Percentiles rank a stretch among this genome's conserved stretches.
These are phyloP conservation scores for Callimorpha dominula DNA, from an alignment of 2,888 invertebrate species.

Conservation along the genomic window DNA sequence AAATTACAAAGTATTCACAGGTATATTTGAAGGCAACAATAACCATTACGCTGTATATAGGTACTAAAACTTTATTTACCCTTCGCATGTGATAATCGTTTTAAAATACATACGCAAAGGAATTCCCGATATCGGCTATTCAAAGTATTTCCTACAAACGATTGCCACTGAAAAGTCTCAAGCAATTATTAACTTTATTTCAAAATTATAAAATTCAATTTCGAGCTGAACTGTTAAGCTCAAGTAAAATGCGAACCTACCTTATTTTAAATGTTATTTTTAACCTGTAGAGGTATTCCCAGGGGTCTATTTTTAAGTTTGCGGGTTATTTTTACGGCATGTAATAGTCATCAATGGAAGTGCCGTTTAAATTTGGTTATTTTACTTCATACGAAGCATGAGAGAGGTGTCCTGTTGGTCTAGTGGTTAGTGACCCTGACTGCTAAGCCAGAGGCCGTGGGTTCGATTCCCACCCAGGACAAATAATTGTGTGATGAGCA, in stretches of 20 bases:
- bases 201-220: slow-evolving; percentile 3
- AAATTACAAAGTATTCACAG: not conserved
- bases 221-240: slow-evolving; percentile 7
- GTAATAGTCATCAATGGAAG: not conserved
- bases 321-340: slow-evolving; percentile 22
- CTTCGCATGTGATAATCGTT: not conserved
- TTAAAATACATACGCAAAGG: slow-evolving; percentile 60
- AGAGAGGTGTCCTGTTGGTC: too few species aligned
- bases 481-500: too few species aligned
- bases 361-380: not conserved
- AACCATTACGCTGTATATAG: too few species aligned
- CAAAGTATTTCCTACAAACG: slow-evolving; percentile 59
- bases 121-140: slow-evolving; percentile 63
- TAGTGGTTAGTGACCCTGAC: too few species aligned
- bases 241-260: slow-evolving; percentile 38
- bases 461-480: too few species aligned
- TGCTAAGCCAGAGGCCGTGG: too few species aligned
- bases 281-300: not conserved
- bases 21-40: not conserved
- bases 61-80: not conserved
- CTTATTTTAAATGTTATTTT: slow-evolving; percentile 29
- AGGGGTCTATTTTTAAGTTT: slow-evolving; percentile 17
- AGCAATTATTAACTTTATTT: slow-evolving; percentile 31
- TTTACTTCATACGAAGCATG: too few species aligned
- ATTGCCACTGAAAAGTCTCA: slow-evolving; percentile 43